phyloP scores from a whole-genome alignment of 2,113 vertebrate species.

The Lophochroa leadbeateri region DNA sequence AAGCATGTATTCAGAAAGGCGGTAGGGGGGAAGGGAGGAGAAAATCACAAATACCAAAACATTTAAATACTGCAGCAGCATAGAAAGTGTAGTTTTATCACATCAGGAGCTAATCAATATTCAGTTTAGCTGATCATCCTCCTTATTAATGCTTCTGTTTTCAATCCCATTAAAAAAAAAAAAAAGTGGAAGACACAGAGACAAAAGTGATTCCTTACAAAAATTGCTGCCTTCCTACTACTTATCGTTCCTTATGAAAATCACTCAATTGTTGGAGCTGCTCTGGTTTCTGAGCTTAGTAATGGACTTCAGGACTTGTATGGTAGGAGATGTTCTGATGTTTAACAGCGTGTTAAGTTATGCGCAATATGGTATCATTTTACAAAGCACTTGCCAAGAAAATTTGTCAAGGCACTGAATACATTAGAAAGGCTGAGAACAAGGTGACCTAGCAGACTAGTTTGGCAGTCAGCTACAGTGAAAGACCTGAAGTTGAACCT shows the following conservation, averaged over 20 bases:
- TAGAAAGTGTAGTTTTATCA: not conserved
- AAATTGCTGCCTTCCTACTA: not conserved
- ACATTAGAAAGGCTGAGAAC: not conserved
- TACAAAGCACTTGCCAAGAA: not conserved
- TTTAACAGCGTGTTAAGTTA: not conserved
- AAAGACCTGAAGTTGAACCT: not conserved
- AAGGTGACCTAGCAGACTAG: not conserved
- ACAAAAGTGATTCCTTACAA: not conserved
- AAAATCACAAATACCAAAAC: not conserved
- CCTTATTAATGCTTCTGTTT: not conserved
- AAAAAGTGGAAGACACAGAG: not conserved
- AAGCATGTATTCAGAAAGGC: not conserved
- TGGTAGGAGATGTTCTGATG: not conserved
- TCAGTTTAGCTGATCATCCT: not conserved
- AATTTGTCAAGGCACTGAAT: not conserved
- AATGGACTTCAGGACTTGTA: not conserved
- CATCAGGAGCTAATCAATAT: not conserved
- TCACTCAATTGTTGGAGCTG: not conserved
- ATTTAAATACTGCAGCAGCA: not conserved
- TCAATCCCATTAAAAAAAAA: not conserved
- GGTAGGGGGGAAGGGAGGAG: accelerated
- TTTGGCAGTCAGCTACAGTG: not conserved
- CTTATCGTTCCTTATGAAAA: accelerated
- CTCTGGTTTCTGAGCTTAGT: not conserved
- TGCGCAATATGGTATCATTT: not conserved